Evolutionary conservation across 2,113 vertebrate genomes (phyloP), one percentile per base, ranked within the genome.

Genomic region (Rhizomys pruinosus): DNA sequence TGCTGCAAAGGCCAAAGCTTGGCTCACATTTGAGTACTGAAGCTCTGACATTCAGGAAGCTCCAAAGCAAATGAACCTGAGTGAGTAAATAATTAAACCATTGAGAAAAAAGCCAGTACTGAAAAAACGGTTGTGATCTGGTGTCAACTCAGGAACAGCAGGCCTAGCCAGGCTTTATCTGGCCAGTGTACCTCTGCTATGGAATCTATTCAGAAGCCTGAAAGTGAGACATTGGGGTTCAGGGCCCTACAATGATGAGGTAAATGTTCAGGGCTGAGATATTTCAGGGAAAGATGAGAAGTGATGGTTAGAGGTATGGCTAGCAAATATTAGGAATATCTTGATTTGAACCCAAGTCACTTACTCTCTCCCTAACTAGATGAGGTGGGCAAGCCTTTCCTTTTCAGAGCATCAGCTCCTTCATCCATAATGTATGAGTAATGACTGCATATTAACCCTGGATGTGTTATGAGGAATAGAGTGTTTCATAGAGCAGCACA

Each of bases 31-130:
- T 96, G 94, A 84, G 64, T 93, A 74, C 92, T 74, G 86, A 97
- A 97, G 94, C 89, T 96, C 96, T 97, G 96, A 97, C 97, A 97
- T 97, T 97, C 96, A 97, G 89, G 94, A 96, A 93, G 96, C 91
- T 97, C 96, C 95, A 97, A 98, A 97, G 90, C 94, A 98, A 98
- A 96, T 87, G 97, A 96, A 92, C 22, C 0, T 76, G 74, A 96
- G 59, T 0, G 5, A 95, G 84, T 95, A 97, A 98, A 98, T 97
- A 97, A 94, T 95, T 97, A 96, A 98, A 95, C 79, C 79, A 78
- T 59, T 64, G 80, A 0, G 0, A 12, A 63, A 96, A 97, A 97
- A 95, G n/a, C 93, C 52, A 25, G 94, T 73, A 89, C 59, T 95
- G 93, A 96, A 96, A 97, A 96, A 92, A 78, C 52, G 72, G 92